Conservation (phyloP, 2,113 vertebrate species). For the Callionymus lyra region DNA sequence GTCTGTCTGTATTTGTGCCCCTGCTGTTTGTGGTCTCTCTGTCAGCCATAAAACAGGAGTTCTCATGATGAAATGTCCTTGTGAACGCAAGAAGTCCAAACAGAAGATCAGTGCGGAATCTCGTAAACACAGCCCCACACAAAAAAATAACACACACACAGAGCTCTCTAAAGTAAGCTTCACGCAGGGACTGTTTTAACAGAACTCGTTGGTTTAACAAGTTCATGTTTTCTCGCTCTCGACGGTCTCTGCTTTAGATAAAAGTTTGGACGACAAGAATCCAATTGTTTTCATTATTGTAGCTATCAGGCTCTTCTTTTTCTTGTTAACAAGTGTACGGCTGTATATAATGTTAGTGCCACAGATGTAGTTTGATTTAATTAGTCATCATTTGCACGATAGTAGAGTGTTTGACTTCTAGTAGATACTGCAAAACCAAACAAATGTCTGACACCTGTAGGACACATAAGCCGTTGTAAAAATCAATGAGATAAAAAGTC, state of each 20-base stretch:
- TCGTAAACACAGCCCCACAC: conserved; percentile 12
- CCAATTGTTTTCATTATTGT: no score
- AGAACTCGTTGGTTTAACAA: neutral
- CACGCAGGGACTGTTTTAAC: neutral
- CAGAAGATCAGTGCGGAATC: conserved; percentile 2
- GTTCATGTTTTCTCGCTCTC: neutral
- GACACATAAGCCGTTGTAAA: no score
- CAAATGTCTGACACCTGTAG: no score
- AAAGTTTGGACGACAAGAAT: neutral
- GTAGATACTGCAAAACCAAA: no score
- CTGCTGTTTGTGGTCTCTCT: conserved; percentile 18
- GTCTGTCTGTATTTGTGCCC: conserved; percentile 8
- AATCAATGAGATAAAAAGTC: no score
- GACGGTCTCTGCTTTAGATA: neutral
- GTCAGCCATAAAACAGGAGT: conserved; percentile 20
- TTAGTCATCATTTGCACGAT: no score
- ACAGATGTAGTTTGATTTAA: no score
- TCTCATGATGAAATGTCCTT: conserved; percentile 16
- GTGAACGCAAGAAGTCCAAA: conserved; percentile 16
- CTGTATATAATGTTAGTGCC: no score
- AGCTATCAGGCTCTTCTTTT: no score
- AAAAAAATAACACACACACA: neutral
- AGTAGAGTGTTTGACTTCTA: no score
- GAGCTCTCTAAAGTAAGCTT: neutral
- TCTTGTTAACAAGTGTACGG: no score